Evolutionary conservation across 1,140 invertebrate genomes (phyloP), one percentile per base, ranked within the genome.

Genomic region (Delia radicum): DNA sequence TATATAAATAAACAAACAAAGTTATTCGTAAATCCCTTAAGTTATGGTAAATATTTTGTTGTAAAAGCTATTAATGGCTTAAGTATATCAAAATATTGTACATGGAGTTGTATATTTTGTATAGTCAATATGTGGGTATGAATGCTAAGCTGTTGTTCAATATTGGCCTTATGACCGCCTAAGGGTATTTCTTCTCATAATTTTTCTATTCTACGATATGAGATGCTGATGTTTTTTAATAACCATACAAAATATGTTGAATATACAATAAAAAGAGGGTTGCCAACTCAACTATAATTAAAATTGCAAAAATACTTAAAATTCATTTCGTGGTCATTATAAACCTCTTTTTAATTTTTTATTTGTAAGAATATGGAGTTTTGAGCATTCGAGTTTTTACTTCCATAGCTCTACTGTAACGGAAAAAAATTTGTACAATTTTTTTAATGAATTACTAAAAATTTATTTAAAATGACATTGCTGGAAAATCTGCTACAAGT

Each of bases 1-100:
- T n/a, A n/a, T n/a, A n/a, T n/a, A n/a, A n/a, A n/a, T n/a, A n/a
- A n/a, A n/a, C n/a, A n/a, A n/a, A n/a, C n/a, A n/a, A n/a, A n/a
- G n/a, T n/a, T 42, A 42, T 42, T 42, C 18, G 33, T 55, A 55
- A 55, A 55, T 55, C 48, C 48, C 48, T 55, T 21, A 55, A 55
- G 48, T 55, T 55, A 55, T 55, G 18, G 48, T 55, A 55, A 55
- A 55, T 55, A 55, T 55, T 55, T 55, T 55, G 46, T 55, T 55
- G n/a, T 55, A 55, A 55, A 55, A 55, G 48, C 48, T 55, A 55
- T 55, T 55, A 55, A 55, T 55, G n/a, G 48, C 48, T 55, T 55
- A 55, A 55, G 48, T 21, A 21, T 55, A 55, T 55, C 48, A 55
- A 55, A 55, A 55, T 55, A 21, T 55, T 37, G 18, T 55, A 8